Evolutionary conservation across 2,113 vertebrate species (phyloP), one percentile per base, ranked within the genome.

Genomic region (Siphamia tubifer): DNA sequence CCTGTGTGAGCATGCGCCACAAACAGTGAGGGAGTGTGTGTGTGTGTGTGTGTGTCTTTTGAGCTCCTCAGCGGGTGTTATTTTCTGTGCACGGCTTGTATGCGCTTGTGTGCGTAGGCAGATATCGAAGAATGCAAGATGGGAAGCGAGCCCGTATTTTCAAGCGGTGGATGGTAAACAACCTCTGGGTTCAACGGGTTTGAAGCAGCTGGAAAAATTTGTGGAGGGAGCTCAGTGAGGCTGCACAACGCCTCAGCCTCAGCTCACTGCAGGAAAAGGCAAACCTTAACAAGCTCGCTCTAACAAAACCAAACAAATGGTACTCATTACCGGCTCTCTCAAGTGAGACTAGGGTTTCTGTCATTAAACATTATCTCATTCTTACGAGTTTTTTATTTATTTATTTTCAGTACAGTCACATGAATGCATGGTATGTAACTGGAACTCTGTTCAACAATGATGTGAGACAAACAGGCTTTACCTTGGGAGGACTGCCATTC

Each of bases 401-500:
- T n/a, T n/a, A n/a, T 36, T 38, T 15, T 63, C 32, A 21, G 5
- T 8, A 13, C 21, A 20, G 40, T 56, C 43, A 40, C 9, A 9
- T 47, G 43, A 48, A 45, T 51, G 55, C 49, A 63, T 35, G 13
- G 15, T 39, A 35, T 43, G 51, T 10, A 20, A 53, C 68, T 45
- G 68, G 77, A 54, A 67, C 9, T 15, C 8, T 0, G 30, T 62
- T 43, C 75, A 68, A 52, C 15, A 23, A 34, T 34, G 43, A 80
- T 24, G 58, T 8, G 43, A n/a, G 54, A 67, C 49, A 80, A 68
- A 67, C 13, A 34, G 6, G 49, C 40, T 87, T 92, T 83, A 99
- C 97, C 95, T 98, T 98, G 64, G 94, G 94, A 79, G 96, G 93
- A 68, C 95, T 94, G 63, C 94, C 95, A 58, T 98, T 99, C 90